These are phyloP conservation scores for Callithrix jacchus DNA, from an alignment of 2,113 vertebrate genomes.

Conservation along the genomic window DNA sequence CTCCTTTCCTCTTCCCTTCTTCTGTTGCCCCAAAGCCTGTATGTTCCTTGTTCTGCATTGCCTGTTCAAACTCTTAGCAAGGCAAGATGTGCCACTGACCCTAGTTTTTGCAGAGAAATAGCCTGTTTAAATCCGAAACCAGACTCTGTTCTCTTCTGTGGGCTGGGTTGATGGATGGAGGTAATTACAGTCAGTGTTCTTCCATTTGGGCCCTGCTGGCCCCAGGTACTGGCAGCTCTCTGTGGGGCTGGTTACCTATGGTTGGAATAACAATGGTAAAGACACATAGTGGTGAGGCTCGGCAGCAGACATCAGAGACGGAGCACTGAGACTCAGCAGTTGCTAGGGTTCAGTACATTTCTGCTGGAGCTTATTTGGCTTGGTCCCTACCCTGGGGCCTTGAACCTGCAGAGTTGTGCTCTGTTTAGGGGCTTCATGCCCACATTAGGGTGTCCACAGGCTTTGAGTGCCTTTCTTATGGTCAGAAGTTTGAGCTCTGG, in stretches of 20 bases:
- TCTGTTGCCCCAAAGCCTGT: conserved; percentile 60
- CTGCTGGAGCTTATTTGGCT: not conserved
- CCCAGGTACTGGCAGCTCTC: conserved; percentile 77
- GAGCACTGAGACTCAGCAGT: not conserved
- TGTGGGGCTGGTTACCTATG: conserved; percentile 76
- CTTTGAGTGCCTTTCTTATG: not conserved
- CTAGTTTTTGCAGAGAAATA: conserved; percentile 80
- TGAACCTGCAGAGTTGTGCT: not conserved
- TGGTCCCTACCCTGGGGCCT: not conserved
- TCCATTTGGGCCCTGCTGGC: conserved; percentile 79
- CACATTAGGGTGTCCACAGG: not conserved
- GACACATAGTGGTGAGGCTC: not conserved
- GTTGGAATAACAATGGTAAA: conserved; percentile 70
- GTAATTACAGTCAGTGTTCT: conserved; percentile 80
- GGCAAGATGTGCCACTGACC: conserved; percentile 70
- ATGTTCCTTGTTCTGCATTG: conserved; percentile 72
- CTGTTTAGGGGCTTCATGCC: not conserved
- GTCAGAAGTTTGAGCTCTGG: not conserved
- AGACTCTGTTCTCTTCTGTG: conserved; percentile 77
- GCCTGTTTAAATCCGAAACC: conserved; percentile 84
- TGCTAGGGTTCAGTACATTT: not conserved
- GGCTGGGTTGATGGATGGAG: conserved; percentile 81
- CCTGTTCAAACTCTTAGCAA: conserved; percentile 76
- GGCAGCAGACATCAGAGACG: not conserved
- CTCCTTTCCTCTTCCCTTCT: not conserved